phyloP scores from a whole-genome alignment of 2,797 vertebrate genomes.

The Propithecus deckenii region DNA sequence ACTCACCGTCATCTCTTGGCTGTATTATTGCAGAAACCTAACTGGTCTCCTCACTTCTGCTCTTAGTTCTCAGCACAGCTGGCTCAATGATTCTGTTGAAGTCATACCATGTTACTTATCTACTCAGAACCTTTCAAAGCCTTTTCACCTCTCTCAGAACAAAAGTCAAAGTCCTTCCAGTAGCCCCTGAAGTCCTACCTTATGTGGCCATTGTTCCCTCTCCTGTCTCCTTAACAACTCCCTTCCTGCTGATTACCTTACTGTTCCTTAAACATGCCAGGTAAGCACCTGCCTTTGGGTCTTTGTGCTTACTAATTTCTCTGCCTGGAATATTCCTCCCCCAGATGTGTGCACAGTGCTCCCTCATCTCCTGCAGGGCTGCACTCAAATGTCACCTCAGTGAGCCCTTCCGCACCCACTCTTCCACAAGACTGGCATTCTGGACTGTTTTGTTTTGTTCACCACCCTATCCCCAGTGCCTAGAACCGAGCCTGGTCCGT shows the following conservation, averaged over 20 bases:
- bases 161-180: neutral
- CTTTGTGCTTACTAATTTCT: neutral
- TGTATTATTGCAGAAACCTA: neutral
- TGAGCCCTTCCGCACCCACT: neutral
- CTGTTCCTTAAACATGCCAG: neutral
- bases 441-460: neutral
- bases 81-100: neutral
- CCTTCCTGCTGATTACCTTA: neutral
- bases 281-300: neutral
- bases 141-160: neutral
- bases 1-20: neutral
- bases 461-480: too few relatives aligned
- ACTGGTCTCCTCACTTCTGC: neutral
- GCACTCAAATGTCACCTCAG: neutral
- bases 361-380: neutral
- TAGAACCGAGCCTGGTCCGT: neutral
- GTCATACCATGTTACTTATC: neutral
- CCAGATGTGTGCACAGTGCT: neutral
- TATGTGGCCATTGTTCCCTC: neutral
- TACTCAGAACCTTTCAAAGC: neutral
- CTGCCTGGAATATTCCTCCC: neutral
- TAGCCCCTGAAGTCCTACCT: neutral
- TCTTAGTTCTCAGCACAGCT: neutral
- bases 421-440: neutral
- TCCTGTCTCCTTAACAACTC: neutral